Base-by-base conservation (phyloP, 2,888 invertebrate genomes). In the Machimus rusticus region DNA sequence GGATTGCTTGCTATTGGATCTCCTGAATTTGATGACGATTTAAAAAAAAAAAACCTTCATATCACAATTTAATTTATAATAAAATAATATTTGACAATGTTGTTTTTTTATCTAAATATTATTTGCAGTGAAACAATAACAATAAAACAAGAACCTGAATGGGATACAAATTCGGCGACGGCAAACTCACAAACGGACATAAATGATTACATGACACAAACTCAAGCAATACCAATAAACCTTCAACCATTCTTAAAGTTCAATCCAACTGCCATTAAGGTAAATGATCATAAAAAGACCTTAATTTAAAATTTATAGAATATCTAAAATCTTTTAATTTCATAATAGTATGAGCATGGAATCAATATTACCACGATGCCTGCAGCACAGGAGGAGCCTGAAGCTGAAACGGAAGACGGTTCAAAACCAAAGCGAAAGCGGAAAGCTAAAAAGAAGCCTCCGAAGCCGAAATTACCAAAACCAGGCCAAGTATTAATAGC, bases 401-500 rank as follows among this genome's bases (percentile, higher is more conserved):
- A 19, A 39, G 46, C 55, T 31, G 81, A 78, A 46, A 23, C 23
- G 34, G 88, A 87, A 12, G 88, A 87, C 19, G 88, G 92, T 3
- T 90, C 89, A 14, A 89, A 91, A 86, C 91, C 89, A 91, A 86
- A 90, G 87, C 39, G 90, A 88, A 96, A 96, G 93, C 96, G 96
- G 93, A 96, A 96, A 90, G 95, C 96, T 92, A 96, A 96, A 94
- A 96, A 96, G 93, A 96, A 96, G 92, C 95, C 96, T 0, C 95
- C 96, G 1, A 96, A 96, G 91, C 96, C 96, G 0, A 95, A 95
- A 90, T 95, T 95, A 89, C 96, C 96, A n/a, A 95, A 96, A 93
- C 96, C 96, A 0, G 96, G 96, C 0, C 96, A 96, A 91, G 96
- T 96, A 19, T 94, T 96, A 89, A 96, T 96, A 87, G 95, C 96